A percentile compares a stretch with the other conserved stretches of the same genome.
Conservation (phyloP, 2,113 vertebrate species). For the Rhineura floridana region DNA sequence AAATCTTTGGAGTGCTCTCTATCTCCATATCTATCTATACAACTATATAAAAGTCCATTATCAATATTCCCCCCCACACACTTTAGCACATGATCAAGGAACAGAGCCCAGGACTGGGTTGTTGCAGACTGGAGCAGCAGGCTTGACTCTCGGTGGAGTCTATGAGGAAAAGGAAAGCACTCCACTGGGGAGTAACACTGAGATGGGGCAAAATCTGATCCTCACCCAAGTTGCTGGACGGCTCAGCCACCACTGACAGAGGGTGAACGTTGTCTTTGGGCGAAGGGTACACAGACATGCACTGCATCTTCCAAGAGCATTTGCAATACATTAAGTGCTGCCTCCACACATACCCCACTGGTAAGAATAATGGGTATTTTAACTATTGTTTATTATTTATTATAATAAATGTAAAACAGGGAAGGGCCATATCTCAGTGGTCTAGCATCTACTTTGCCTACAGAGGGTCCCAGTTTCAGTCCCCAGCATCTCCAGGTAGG, state of each 20-base stretch:
- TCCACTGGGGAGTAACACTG: not conserved
- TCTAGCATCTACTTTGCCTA: too few species aligned
- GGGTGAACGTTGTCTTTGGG: not conserved
- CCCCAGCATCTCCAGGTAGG: too few species aligned
- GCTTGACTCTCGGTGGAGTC: not conserved
- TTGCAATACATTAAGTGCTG: not conserved
- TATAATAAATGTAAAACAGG: too few species aligned
- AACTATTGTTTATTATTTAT: not conserved
- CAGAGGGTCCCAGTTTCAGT: too few species aligned
- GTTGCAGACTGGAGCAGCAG: not conserved
- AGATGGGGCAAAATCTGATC: not conserved
- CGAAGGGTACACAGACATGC: not conserved
- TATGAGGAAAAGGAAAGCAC: not conserved
- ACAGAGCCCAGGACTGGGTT: not conserved
- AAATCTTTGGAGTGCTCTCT: not conserved
- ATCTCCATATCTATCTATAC: not conserved
- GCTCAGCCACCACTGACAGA: not conserved
- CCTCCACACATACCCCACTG: not conserved
- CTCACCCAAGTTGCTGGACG: not conserved
- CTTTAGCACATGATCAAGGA: not conserved
- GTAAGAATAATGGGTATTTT: not conserved
- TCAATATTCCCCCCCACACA: too few species aligned
- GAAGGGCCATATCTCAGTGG: too few species aligned
- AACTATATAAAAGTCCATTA: not conserved
- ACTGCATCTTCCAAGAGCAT: not conserved